Evolutionary conservation across 1,140 invertebrate genomes (phyloP).

Genomic region (Drosophila ambigua): DNA sequence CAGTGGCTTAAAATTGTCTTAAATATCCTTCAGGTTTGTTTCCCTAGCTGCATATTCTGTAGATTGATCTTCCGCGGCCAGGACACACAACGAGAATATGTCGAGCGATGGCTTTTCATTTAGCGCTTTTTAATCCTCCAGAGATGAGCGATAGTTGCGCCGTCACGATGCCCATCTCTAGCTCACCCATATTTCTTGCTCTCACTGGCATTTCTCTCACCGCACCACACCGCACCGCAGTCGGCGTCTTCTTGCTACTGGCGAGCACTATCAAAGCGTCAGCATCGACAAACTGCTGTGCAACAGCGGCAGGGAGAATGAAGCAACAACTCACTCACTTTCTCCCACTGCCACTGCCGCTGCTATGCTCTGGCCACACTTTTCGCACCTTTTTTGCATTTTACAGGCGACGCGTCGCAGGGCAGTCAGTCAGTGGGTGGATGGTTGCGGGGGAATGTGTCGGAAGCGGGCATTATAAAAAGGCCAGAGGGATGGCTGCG

Average conservation of each 20-base stretch:
- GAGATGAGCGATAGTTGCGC: slow-evolving; percentile 7
- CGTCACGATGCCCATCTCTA: slow-evolving; percentile 10
- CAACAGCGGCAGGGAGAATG: not conserved
- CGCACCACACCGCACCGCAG: not conserved
- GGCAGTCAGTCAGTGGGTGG: slow-evolving; percentile 11
- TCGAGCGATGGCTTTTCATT: no score
- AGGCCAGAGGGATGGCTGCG: slow-evolving; percentile 8
- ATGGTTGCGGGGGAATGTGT: not conserved
- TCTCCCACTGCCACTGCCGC: not conserved
- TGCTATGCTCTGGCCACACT: slow-evolving; percentile 40
- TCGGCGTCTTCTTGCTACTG: slow-evolving; percentile 1
- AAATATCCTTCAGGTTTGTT: no score
- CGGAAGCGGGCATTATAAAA: slow-evolving; percentile 17
- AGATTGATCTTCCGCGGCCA: no score
- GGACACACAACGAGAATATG: no score
- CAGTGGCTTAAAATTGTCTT: no score
- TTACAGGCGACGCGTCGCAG: slow-evolving; percentile 44
- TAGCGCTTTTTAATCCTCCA: not conserved
- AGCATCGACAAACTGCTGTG: slow-evolving; percentile 71
- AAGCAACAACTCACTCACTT: slow-evolving; percentile 31
- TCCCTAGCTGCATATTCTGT: no score
- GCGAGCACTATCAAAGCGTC: slow-evolving; percentile 55
- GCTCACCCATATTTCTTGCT: slow-evolving; percentile 5
- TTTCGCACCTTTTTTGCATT: slow-evolving; percentile 82
- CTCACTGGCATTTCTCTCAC: slow-evolving; percentile 12